Evolutionary conservation across 1,140 invertebrate species (phyloP), one percentile per base, ranked within the genome.

Genomic region (Micrasema minimum): DNA sequence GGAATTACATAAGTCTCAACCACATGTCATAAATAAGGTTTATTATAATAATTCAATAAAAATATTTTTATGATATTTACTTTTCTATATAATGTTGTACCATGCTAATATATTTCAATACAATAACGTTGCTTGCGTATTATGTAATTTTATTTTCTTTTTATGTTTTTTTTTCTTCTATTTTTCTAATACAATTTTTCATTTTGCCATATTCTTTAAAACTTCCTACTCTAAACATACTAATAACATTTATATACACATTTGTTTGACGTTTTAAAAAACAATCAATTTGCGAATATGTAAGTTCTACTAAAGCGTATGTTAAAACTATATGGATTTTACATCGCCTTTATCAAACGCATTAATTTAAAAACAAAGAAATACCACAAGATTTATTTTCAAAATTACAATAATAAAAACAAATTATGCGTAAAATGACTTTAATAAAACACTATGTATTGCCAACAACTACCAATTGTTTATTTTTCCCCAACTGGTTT

Each of bases 221-320:
- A 43, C 20, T 10, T 55, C 51, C 26, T 55, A 45, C 11, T 14
- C 50, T 53, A 53, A 43, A 37, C n/a, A 43, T 67, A 37, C 65
- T 67, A 67, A 43, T 45, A 67, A 67, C 65, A 67, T 57, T 43
- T 66, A 67, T 67, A 14, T 67, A 67, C 65, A 67, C 20, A 55
- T 66, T 67, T 31, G 41, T 7, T 43, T 20, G 16, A 20, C 10
- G 9, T 51, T 51, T 10, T 51, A 37, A 37, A n/a, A 38, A 50
- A 50, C 12, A 23, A 67, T 43, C 12, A 22, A 12, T 26, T 23
- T 18, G 48, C 46, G 26, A 5, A 31, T 51, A 35, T 12, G 11
- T n/a, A 12, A 37, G 51, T 2, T 23, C 50, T 12, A 26, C 50
- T 51, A 51, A 14, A 51, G 1, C n/a, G 35, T 53, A 2, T 35